These are phyloP conservation scores for Euproctis similis DNA, from an alignment of 2,888 invertebrate species.

Conservation along the genomic window DNA sequence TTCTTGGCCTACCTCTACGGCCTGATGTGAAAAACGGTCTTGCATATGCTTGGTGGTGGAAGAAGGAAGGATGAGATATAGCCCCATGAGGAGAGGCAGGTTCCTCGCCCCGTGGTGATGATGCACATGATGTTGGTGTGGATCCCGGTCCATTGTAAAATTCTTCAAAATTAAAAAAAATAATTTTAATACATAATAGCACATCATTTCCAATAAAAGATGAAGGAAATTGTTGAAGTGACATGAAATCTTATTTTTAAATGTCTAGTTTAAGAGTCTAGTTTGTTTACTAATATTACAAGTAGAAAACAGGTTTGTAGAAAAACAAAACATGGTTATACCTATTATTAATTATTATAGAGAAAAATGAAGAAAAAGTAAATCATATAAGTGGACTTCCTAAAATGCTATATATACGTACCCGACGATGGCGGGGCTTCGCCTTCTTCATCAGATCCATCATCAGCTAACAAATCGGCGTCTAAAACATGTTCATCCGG, in stretches of 20 bases:
- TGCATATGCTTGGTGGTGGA: conserved; percentile 62
- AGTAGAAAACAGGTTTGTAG: too few relatives aligned
- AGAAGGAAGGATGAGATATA: conserved; percentile 54
- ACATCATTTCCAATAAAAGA: too few relatives aligned
- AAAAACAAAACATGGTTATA: too few relatives aligned
- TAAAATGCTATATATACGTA: conserved; percentile 52
- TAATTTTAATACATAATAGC: too few relatives aligned
- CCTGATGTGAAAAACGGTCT: conserved; percentile 71
- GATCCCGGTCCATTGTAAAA: conserved; percentile 79
- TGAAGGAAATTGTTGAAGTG: too few relatives aligned
- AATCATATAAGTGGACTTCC: too few relatives aligned
- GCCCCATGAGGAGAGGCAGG: conserved; percentile 77
- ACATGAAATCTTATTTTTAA: too few relatives aligned
- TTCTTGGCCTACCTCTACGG: conserved; percentile 84
- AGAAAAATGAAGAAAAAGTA: too few relatives aligned
- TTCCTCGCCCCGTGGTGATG: conserved; percentile 77
- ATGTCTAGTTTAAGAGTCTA: too few relatives aligned
- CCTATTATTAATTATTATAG: too few relatives aligned
- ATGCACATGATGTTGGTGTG: conserved; percentile 78
- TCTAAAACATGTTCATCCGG: conserved; percentile 73
- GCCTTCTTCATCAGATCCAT: conserved; percentile 84
- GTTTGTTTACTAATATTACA: too few relatives aligned
- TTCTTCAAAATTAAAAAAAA: conserved; percentile 31
- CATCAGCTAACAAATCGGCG: conserved; percentile 84
- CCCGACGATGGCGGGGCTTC: conserved; percentile 77